Percentiles rank a stretch among this genome's conserved stretches.
Conservation (phyloP, 1,140 invertebrate genomes). For the Lutraria rhynchaena region DNA sequence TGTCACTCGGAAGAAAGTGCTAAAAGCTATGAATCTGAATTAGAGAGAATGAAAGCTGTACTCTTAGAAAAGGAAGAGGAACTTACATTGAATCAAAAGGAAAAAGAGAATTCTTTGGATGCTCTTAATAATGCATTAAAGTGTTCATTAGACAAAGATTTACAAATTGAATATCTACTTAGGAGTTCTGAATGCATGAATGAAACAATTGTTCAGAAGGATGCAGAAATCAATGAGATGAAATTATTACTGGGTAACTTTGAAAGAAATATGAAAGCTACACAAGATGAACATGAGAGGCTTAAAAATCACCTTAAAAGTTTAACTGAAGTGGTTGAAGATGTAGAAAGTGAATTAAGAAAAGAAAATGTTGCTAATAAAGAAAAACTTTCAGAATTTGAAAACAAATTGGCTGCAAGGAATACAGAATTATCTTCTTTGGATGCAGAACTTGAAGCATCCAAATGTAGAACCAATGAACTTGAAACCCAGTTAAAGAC, state of each 20-base stretch:
- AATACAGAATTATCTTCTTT: not conserved
- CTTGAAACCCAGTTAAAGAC: not conserved
- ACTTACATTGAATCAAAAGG: not conserved
- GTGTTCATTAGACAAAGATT: conserved; percentile 26
- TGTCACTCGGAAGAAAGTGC: not conserved
- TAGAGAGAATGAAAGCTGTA: not conserved
- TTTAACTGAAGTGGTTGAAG: not conserved
- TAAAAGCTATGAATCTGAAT: conserved; percentile 1
- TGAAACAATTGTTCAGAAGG: conserved; percentile 36
- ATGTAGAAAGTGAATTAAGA: not conserved
- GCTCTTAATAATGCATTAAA: not conserved
- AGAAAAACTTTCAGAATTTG: not conserved
- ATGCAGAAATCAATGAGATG: conserved; percentile 42
- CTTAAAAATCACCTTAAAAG: not conserved
- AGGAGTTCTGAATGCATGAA: conserved; percentile 43
- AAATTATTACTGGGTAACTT: not conserved
- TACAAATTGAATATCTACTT: conserved; percentile 49
- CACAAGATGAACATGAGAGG: not conserved
- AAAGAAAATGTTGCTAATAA: not conserved
- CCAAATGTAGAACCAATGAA: not conserved
- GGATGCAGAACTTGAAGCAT: not conserved
- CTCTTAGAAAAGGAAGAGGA: not conserved
- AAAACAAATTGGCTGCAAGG: conserved; percentile 9
- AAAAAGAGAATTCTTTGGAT: not conserved
- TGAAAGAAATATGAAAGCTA: not conserved